These are phyloP conservation scores for Lutra lutra DNA, from an alignment of 2,797 vertebrate species.

Conservation along the genomic window DNA sequence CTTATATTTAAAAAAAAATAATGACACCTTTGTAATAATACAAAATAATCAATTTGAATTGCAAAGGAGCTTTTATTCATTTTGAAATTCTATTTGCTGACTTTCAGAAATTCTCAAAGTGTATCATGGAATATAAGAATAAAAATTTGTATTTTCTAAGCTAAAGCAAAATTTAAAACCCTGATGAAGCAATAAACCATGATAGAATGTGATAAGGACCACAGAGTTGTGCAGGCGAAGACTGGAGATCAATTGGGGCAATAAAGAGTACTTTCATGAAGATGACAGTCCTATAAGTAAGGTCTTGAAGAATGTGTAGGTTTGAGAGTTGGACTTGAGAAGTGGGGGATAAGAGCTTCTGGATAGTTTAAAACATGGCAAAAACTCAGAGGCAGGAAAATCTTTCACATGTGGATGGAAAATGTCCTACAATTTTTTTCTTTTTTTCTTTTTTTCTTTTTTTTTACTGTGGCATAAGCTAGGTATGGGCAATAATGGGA, in stretches of 20 bases:
- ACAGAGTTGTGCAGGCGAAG: not conserved
- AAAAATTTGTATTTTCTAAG: constrained; percentile 23
- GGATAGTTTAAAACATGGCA: not conserved
- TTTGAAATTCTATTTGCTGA: constrained; percentile 19
- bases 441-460: not conserved
- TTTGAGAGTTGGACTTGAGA: not conserved
- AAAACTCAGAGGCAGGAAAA: not conserved
- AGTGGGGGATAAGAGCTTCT: not conserved
- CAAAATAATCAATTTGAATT: constrained; percentile 17
- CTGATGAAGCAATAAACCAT: not conserved
- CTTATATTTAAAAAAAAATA: constrained; percentile 43
- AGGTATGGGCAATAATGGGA: not conserved
- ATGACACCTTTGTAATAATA: not conserved
- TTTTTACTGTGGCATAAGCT: not conserved
- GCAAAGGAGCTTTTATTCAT: constrained; percentile 7
- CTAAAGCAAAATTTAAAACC: constrained; percentile 19
- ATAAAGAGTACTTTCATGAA: not conserved
- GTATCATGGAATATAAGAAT: constrained; percentile 15
- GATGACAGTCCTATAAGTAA: not conserved
- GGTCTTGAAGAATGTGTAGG: not conserved
- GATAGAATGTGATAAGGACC: not conserved
- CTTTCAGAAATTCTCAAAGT: constrained; percentile 37
- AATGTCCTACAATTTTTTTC: not conserved
- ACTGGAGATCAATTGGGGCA: not conserved
- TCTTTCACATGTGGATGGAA: not conserved